A percentile compares a stretch with the other conserved stretches of the same genome.
phyloP scores from a whole-genome alignment of 2,113 vertebrate species.

The Garra rufa region DNA sequence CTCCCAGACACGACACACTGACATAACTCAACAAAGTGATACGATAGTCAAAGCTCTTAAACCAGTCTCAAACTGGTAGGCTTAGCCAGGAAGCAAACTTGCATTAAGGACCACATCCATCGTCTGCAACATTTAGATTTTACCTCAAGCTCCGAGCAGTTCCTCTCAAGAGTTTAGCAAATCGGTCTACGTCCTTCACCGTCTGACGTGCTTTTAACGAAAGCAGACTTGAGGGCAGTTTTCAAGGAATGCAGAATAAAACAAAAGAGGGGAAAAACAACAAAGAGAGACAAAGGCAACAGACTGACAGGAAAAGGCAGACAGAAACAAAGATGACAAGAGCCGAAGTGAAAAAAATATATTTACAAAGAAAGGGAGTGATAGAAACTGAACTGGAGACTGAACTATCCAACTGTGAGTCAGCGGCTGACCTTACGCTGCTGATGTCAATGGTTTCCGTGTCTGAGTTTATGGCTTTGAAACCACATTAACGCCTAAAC shows the following conservation, averaged over 20 bases:
- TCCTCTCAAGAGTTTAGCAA: constrained; percentile 37
- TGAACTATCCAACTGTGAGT: constrained; percentile 31
- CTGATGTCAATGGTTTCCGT: constrained; percentile 25
- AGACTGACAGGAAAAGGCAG: neutral
- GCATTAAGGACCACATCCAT: neutral
- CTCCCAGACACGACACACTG: neutral
- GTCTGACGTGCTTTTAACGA: constrained; percentile 46
- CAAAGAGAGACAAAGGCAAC: neutral
- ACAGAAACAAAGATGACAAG: constrained; percentile 3
- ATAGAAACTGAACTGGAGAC: constrained; percentile 10
- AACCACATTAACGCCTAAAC: constrained; percentile 7
- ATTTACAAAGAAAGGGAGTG: neutral
- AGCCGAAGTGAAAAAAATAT: neutral
- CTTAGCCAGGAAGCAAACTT: neutral
- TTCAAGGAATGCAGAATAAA: constrained; percentile 22
- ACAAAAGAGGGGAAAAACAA: neutral
- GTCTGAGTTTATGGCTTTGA: constrained; percentile 30
- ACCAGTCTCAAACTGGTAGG: constrained; percentile 6
- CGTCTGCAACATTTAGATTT: constrained; percentile 3
- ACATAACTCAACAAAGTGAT: constrained; percentile 15
- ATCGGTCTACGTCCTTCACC: constrained; percentile 18
- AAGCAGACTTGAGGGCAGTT: constrained; percentile 41
- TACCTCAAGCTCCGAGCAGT: neutral
- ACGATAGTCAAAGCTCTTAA: constrained; percentile 9
- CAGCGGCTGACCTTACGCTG: constrained; percentile 12